phyloP scores from a whole-genome alignment of 2,113 vertebrate genomes.

The Acrocephalus arundinaceus region DNA sequence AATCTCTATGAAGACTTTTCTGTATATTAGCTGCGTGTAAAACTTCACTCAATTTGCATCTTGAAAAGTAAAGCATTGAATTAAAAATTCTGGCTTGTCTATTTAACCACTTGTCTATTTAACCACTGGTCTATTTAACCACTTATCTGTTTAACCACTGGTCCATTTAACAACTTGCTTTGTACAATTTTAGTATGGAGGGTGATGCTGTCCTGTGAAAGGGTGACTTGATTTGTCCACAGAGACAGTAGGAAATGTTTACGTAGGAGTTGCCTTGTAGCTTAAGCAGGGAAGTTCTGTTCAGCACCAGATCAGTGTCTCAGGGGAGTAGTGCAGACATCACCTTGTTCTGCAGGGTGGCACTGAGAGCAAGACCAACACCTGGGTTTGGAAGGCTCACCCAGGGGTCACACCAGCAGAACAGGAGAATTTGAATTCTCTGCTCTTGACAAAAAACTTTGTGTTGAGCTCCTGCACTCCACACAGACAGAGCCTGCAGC shows the following conservation, averaged over 20 bases:
- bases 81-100: background rate
- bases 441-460: background rate
- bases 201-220: background rate
- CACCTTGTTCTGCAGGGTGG: background rate
- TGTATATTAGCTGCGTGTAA: background rate
- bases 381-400: background rate
- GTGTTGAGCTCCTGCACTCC: background rate
- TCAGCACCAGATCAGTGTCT: background rate
- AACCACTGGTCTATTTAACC: background rate
- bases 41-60: background rate
- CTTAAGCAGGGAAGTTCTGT: background rate
- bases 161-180: background rate
- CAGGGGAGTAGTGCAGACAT: background rate
- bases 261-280: background rate
- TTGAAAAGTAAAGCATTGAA: background rate
- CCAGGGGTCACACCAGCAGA: background rate
- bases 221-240: background rate
- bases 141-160: background rate
- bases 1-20: background rate
- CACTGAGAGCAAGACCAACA: background rate
- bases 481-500: background rate
- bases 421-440: background rate
- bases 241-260: background rate
- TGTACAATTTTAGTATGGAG: background rate
- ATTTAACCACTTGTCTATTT: background rate